These are phyloP conservation scores for Chitala chitala DNA, from an alignment of 2,113 vertebrate species.

Conservation along the genomic window DNA sequence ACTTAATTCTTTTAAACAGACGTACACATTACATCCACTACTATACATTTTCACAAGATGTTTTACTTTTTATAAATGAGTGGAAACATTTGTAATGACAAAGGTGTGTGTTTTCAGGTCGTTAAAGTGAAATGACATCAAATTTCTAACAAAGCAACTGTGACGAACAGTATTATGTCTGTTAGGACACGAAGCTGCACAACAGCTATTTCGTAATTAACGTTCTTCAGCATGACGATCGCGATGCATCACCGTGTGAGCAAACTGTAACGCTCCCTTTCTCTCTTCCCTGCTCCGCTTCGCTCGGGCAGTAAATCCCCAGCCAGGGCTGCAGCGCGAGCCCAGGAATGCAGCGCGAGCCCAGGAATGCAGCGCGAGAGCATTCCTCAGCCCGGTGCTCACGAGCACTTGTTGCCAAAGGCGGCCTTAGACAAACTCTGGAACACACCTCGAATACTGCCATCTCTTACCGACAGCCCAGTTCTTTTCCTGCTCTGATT, in stretches of 20 bases:
- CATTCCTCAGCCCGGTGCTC: slow-evolving; percentile 1
- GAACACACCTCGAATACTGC: neutral
- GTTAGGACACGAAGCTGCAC: neutral
- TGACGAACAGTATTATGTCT: neutral
- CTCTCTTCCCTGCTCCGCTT: neutral
- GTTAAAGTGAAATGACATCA: too few relatives aligned
- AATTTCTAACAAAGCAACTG: too few relatives aligned
- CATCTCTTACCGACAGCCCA: neutral
- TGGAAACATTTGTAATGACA: too few relatives aligned
- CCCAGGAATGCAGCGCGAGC: neutral
- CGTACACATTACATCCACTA: too few relatives aligned
- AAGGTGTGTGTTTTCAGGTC: neutral
- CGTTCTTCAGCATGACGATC: too few relatives aligned
- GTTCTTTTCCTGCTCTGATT: neutral
- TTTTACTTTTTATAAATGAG: too few relatives aligned
- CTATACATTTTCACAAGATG: too few relatives aligned
- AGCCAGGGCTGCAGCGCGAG: neutral
- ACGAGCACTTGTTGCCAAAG: neutral
- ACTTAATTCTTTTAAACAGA: too few relatives aligned
- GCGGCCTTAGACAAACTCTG: neutral
- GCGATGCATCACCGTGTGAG: neutral
- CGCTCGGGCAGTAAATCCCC: neutral
- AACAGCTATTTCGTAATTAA: too few relatives aligned
- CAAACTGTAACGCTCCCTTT: neutral
- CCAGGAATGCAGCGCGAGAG: neutral